Percentiles rank a stretch among this genome's conserved stretches.
phyloP scores from a whole-genome alignment of 2,888 invertebrate genomes.

The Actias luna region DNA sequence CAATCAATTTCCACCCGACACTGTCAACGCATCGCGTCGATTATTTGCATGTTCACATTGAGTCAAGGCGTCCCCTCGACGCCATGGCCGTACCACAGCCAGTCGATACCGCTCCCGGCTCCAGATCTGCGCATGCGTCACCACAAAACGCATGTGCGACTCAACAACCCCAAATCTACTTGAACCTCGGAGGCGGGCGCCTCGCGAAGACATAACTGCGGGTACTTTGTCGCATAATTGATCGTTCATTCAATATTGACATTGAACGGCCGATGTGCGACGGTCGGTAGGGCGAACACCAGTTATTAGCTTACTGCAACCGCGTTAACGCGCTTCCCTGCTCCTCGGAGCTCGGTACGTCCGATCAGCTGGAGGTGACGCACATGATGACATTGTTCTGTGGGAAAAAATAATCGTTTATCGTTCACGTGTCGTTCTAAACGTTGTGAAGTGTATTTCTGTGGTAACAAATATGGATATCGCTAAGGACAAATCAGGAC shows the following conservation, averaged over 20 bases:
- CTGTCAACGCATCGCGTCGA: conserved; percentile 32
- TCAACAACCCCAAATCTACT: conserved; percentile 27
- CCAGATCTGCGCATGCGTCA: conserved; percentile 60
- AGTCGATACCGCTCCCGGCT: conserved; percentile 50
- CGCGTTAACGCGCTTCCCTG: conserved; percentile 57
- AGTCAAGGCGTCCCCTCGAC: conserved; percentile 58
- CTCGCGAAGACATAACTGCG: conserved; percentile 59
- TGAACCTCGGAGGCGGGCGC: conserved; percentile 29
- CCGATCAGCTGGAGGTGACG: conserved; percentile 50
- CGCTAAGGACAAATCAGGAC: conserved; percentile 55
- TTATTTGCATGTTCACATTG: conserved; percentile 32
- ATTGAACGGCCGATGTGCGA: conserved; percentile 67
- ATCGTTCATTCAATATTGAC: conserved; percentile 78
- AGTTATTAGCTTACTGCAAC: conserved; percentile 70
- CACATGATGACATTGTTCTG: conserved; percentile 44
- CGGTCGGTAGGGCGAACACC: conserved; percentile 64
- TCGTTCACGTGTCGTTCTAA: conserved; percentile 50
- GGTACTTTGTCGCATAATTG: conserved; percentile 76
- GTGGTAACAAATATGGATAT: conserved; percentile 60
- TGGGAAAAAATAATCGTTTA: conserved; percentile 46
- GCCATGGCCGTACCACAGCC: conserved; percentile 44
- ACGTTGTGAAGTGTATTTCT: conserved; percentile 43
- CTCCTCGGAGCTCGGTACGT: conserved; percentile 34
- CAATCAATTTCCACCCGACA: conserved; percentile 43
- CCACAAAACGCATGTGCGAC: conserved; percentile 59